Base-by-base conservation (phyloP, 1,140 invertebrate species). In the Laodelphax striatellus region DNA sequence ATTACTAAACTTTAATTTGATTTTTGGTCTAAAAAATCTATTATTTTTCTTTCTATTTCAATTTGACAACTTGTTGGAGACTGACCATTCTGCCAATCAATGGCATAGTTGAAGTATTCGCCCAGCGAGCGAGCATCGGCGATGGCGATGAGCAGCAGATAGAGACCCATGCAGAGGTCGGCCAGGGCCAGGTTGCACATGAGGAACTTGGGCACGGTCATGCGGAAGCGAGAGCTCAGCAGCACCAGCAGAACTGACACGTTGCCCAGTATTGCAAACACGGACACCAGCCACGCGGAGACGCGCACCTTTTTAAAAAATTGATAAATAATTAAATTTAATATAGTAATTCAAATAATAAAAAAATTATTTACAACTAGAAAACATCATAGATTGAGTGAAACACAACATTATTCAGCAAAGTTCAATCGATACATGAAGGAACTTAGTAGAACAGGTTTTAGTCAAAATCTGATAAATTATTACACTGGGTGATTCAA, bases 121-220 rank as follows among this genome's bases (percentile, higher is more conserved):
- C 89, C 88, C 55, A 87, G 82, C 0, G 88, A 92, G 62, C 83
- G 81, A 0, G 85, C 71, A 76, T 95, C 92, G 65, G 90, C 85
- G 1, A 83, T 80, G 1, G 90, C 90, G 28, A 95, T 79, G 61
- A 93, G 77, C 13, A 91, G 75, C n/a, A 95, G 75, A 72, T 94
- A 94, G 1, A 90, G 63, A 2, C 90, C 90, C 77, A 92, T 86
- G 60, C 84, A 87, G 0, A 90, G 75, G 71, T 94, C 92, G 16
- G 91, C 90, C 67, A 89, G 83, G 0, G 91, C 88, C 42, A 94
- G 73, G 73, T 94, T 90, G 67, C 89, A 86, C 81, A 94, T 92
- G 4, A 90, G 75, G 70, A 90, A 88, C 63, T 87, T 85, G n/a
- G 85, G 82, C 16, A 90, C 85, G 9, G 82, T 82, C 65, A 87